Percentiles rank a stretch among this genome's conserved stretches.
phyloP scores from a whole-genome alignment of 1,140 invertebrate species.

The Leptopilina boulardi region DNA sequence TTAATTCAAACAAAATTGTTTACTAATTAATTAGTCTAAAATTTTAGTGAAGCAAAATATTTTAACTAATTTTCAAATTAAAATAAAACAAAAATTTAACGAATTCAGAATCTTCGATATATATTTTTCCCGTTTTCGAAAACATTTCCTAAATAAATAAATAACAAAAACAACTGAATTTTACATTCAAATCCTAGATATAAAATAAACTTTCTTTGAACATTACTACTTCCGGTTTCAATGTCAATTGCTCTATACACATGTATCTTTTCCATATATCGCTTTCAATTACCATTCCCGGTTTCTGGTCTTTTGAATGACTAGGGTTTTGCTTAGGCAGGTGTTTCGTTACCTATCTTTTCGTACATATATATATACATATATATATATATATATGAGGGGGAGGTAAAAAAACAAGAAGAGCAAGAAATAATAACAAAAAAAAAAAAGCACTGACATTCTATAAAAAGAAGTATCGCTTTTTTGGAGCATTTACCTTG shows the following conservation, averaged over 20 bases:
- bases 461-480: conserved; percentile 10
- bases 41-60: too few species aligned
- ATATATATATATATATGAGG: neutral
- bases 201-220: neutral
- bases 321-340: conserved; percentile 38
- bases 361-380: too few species aligned
- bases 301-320: conserved; percentile 46
- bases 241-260: conserved; percentile 13
- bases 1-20: too few species aligned
- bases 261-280: conserved; percentile 23
- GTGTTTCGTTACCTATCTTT: conserved; percentile 13
- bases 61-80: too few species aligned
- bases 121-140: too few species aligned
- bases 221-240: conserved; percentile 38
- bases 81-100: too few species aligned
- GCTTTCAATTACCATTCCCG: conserved; percentile 40
- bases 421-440: conserved; percentile 11
- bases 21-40: too few species aligned
- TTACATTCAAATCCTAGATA: too few species aligned
- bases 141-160: too few species aligned
- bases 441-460: neutral
- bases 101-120: too few species aligned
- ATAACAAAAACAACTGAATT: too few species aligned
- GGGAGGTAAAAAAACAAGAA: conserved; percentile 17
- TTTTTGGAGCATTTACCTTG: conserved; percentile 62